Percentiles rank a stretch among this genome's conserved stretches.
Conservation (phyloP, 2,797 vertebrate genomes). For the Tadarida brasiliensis region DNA sequence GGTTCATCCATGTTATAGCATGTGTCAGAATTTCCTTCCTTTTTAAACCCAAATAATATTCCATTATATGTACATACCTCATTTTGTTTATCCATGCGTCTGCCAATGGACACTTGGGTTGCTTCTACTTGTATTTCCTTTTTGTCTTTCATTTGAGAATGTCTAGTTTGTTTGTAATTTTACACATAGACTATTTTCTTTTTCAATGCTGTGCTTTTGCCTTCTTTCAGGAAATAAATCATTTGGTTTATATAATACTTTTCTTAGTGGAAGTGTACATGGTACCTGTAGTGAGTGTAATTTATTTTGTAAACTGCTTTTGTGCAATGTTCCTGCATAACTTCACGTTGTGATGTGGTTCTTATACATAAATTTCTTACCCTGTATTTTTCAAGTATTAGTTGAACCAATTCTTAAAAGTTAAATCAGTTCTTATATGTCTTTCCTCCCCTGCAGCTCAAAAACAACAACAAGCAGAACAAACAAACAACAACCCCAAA, state of each 20-base stretch:
- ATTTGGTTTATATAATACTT: slow-evolving; percentile 61
- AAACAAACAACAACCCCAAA: neutral
- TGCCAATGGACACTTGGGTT: neutral
- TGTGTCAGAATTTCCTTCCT: slow-evolving; percentile 16
- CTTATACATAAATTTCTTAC: slow-evolving; percentile 38
- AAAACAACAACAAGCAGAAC: slow-evolving; percentile 20
- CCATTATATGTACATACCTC: neutral
- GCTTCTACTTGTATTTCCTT: neutral
- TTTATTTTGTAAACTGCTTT: slow-evolving; percentile 61
- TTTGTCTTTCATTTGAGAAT: slow-evolving; percentile 33
- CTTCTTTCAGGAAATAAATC: slow-evolving; percentile 6
- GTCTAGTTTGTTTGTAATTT: slow-evolving; percentile 28
- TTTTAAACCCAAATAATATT: slow-evolving; percentile 29
- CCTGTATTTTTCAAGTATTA: slow-evolving; percentile 52
- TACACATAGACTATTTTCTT: neutral
- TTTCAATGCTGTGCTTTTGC: neutral
- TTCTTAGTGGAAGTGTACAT: slow-evolving; percentile 37
- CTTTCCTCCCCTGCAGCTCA: neutral
- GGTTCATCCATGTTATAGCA: neutral
- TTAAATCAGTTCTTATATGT: neutral
- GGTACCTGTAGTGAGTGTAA: slow-evolving; percentile 29
- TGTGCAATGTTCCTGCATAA: neutral
- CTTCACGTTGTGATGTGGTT: neutral
- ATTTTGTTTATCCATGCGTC: slow-evolving; percentile 18
- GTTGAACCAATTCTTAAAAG: slow-evolving; percentile 23